phyloP scores from a whole-genome alignment of 2,797 vertebrate species.

The Enteromius paludinosus region DNA sequence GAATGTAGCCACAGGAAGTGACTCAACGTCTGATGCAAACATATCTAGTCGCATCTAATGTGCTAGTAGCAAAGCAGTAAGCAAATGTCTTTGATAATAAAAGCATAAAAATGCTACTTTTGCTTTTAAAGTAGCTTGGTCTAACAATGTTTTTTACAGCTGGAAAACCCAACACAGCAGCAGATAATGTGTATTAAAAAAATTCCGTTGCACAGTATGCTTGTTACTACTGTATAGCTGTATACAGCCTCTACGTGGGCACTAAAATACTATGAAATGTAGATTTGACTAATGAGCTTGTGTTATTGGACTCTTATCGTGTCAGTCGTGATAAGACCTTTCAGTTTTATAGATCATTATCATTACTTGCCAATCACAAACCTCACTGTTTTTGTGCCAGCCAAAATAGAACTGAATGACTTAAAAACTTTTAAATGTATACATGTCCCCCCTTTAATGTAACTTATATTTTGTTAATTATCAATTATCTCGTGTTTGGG shows the following conservation, averaged over 20 bases:
- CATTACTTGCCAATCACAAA: neutral
- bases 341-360: neutral
- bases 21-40: constrained; percentile 34
- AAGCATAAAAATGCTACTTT: neutral
- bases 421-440: neutral
- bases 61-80: constrained; percentile 7
- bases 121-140: neutral
- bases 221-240: neutral
- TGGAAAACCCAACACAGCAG: neutral
- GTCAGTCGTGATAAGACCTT: neutral
- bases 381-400: neutral
- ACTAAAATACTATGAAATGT: neutral
- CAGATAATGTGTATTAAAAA: neutral
- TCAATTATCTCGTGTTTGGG: neutral
- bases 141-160: neutral
- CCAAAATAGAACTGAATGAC: neutral
- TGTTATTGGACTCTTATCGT: neutral
- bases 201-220: neutral
- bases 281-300: neutral
- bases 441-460: neutral
- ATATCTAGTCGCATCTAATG: neutral
- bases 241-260: neutral
- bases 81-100: neutral
- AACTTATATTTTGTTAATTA: neutral
- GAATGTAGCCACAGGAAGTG: constrained; percentile 42